Conservation (phyloP, 2,888 invertebrate species). For the Tenthredo distinguenda region DNA sequence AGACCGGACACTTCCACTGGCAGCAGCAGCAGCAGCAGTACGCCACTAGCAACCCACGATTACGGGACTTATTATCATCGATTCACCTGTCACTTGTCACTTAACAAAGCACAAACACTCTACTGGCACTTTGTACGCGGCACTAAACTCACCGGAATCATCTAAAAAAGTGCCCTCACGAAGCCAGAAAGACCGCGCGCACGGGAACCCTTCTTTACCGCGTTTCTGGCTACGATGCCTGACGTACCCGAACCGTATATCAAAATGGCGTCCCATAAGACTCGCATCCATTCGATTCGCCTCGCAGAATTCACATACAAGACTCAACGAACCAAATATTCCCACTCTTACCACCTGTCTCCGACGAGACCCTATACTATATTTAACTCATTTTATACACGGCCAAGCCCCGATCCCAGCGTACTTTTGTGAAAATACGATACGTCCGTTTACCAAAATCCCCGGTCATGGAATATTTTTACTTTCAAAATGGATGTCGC, state of each 20-base stretch:
- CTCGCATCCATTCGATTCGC: conserved; percentile 73
- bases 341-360: conserved; percentile 56
- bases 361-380: conserved; percentile 50
- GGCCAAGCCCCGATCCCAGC: conserved; percentile 21
- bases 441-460: conserved; percentile 58
- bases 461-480: conserved; percentile 73
- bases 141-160: conserved; percentile 50
- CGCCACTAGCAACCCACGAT: conserved; percentile 45
- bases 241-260: conserved; percentile 74
- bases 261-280: conserved; percentile 76
- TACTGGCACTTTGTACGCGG: conserved; percentile 40
- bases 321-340: conserved; percentile 8
- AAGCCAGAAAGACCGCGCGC: conserved; percentile 52
- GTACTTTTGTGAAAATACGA: conserved; percentile 44
- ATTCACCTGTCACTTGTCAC: conserved; percentile 53
- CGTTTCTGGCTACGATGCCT: conserved; percentile 68
- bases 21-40: conserved; percentile 39
- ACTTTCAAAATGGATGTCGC: conserved; percentile 73
- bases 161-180: conserved; percentile 45
- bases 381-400: conserved; percentile 51
- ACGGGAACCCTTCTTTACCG: conserved; percentile 57
- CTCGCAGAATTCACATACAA: conserved; percentile 64
- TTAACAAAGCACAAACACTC: conserved; percentile 39
- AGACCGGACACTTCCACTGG: conserved; percentile 33
- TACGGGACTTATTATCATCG: conserved; percentile 49